Evolutionary conservation across 2,888 invertebrate genomes (phyloP), one percentile per base, ranked within the genome.

Genomic region (Mesorhabditis spiculigera): DNA sequence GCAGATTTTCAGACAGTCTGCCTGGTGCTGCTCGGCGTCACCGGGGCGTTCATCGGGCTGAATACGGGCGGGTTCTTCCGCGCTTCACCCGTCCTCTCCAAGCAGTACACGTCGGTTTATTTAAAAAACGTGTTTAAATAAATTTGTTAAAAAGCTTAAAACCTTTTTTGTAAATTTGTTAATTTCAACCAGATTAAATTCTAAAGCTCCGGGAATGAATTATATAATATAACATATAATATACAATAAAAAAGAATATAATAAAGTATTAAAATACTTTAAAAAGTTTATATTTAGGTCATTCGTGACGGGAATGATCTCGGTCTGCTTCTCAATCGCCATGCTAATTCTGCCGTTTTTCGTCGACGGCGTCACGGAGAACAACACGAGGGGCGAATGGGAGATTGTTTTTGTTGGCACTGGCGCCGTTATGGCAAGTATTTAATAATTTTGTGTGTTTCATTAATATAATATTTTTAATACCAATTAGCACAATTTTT

Each of bases 271-370:
- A 50, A n/a, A 50, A 50, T n/a, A 50, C 2, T 10, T 13, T 10
- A 50, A 50, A 50, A 13, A 50, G n/a, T 50, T 10, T n/a, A 50
- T 50, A 50, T 50, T 10, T n/a, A 50, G 58, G 10, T 50, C 58
- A n/a, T 50, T 50, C 58, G 58, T 50, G 58, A 50, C 58, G 10
- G 58, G 58, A 50, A n/a, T n/a, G 10, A 50, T 50, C 58, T 50
- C 58, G 8, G 8, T 50, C 10, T 50, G 58, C 58, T 13, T 50
- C 10, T 50, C 58, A n/a, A 50, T 50, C 58, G 77, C 75, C 45
- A 73, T 75, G 75, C 68, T 78, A 45, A 50, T 77, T 62, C 78
- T 77, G 28, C 77, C 77, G 4, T 78, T 81, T 16, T 73, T 79
- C 61, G 77, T 79, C 10, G 71, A 65, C 42, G 73, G 71, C 6